Evolutionary conservation across 53 echinoderm and acorn worm genomes (phyloP).

Genomic region (Zoroaster sp.): DNA sequence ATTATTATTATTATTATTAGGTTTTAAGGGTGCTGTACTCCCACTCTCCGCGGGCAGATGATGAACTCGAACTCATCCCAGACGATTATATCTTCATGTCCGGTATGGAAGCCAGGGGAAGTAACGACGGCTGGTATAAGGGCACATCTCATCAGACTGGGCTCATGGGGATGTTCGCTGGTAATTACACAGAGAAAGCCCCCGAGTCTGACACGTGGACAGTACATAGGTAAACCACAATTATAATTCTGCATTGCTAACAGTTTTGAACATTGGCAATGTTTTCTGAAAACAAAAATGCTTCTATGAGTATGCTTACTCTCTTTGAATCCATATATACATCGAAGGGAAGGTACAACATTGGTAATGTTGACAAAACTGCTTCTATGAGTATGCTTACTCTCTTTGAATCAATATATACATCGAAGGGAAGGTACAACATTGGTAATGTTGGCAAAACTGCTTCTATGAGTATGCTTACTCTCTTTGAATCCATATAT

Average conservation of each 20-base stretch:
- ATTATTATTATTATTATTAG: no score
- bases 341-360: no score
- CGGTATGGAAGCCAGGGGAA: conserved; percentile 48
- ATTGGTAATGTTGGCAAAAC: no score
- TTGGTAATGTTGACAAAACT: no score
- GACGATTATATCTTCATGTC: conserved; percentile 89
- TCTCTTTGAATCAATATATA: no score
- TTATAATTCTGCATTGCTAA: not conserved
- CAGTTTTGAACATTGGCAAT: not conserved
- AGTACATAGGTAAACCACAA: conserved; percentile 74
- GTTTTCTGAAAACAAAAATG: not conserved
- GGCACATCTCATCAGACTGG: conserved; percentile 83
- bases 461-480: no score
- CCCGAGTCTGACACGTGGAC: conserved; percentile 99
- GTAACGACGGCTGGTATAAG: conserved; percentile 90
- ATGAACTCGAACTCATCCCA: conserved; percentile 92
- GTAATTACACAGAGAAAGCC: conserved; percentile 96
- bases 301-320: no score
- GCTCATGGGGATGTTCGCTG: conserved; percentile 88
- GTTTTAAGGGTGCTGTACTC: conserved; percentile 90
- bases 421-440: no score
- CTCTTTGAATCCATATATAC: no score
- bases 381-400: no score
- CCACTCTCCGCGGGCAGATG: conserved; percentile 81
- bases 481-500: no score